Evolutionary conservation across 2,888 invertebrate genomes (phyloP).

Genomic region (Monochamus alternatus): DNA sequence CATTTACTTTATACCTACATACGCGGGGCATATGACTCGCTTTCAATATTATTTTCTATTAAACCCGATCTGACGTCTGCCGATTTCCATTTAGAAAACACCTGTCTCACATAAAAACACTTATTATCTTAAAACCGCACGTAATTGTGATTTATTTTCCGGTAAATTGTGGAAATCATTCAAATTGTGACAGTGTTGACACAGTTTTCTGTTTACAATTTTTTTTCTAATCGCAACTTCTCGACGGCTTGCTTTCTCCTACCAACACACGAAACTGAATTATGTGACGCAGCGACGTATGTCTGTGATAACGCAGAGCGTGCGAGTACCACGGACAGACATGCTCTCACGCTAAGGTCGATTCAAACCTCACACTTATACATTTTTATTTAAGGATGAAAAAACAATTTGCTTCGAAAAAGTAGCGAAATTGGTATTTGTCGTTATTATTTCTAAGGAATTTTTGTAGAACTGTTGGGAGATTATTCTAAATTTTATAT

Average conservation of each 20-base stretch:
- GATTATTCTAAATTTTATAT: no score
- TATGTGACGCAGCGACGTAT: constrained; percentile 24
- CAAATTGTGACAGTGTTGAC: constrained; percentile 45
- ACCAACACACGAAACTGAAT: background rate
- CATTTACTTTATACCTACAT: constrained; percentile 38
- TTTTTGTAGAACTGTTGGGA: no score
- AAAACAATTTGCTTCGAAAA: no score
- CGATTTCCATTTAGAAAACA: constrained; percentile 13
- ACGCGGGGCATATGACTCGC: constrained; percentile 46
- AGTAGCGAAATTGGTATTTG: no score
- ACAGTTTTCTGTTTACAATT: constrained; percentile 51
- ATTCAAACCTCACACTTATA: no score
- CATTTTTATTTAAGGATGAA: no score
- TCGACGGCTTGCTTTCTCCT: constrained; percentile 24
- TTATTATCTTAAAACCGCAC: constrained; percentile 24
- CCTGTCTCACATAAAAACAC: constrained; percentile 37
- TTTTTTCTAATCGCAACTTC: constrained; percentile 39
- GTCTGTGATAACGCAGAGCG: constrained; percentile 19
- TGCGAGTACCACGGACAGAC: constrained; percentile 13
- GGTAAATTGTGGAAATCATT: constrained; percentile 39
- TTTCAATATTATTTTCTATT: constrained; percentile 41
- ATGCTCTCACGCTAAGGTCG: background rate
- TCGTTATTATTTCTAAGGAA: no score
- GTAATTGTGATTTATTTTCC: constrained; percentile 40
- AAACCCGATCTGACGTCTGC: constrained; percentile 31